Base-by-base conservation (phyloP, 2,888 invertebrate genomes). In the Callinectes sapidus region DNA sequence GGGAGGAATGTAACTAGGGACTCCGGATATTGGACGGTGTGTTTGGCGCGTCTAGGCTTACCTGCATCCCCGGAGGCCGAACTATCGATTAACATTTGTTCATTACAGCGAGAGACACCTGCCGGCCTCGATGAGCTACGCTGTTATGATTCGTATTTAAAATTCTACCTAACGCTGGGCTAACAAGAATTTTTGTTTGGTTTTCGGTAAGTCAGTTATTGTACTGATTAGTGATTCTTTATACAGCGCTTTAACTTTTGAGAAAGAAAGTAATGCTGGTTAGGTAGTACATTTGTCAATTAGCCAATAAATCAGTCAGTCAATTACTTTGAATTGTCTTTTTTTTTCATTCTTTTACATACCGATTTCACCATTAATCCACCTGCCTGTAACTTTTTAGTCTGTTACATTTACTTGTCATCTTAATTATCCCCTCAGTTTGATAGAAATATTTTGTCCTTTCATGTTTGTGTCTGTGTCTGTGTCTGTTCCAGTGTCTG, bases 1-100 rank as follows among this genome's bases (percentile, higher is more conserved):
- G 71, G 71, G n/a, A 71, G 71, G 23, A 71, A 71, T 71, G 71
- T 71, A 71, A 71, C 71, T 8, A 71, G 71, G 23, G 71, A 71
- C 71, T 71, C 8, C 23, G n/a, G 71, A 61, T 61, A 61, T 61
- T 61, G 61, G 61, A 61, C 71, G 71, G 71, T 71, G 71, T 16
- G 61, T 61, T 16, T 61, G 23, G 23, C 61, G 23, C 61, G 61
- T 16, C 61, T 61, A 16, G 61, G 61, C 61, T 23, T 61, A 61
- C 18, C 23, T 5, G 23, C 23, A 28, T 71, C 71, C 71, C 71
- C 28, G 8, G 71, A 71, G 71, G 71, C 71, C 71, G n/a, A 23
- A 28, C 23, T 13, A 71, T 71, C 28, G 71, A 5, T 23, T n/a
- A 71, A n/a, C 71, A 5, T n/a, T 71, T 71, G 71, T 71, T 71